Percentiles rank a stretch among this genome's conserved stretches.
Conservation (phyloP, 2,113 vertebrate genomes). For the Zonotrichia leucophrys region DNA sequence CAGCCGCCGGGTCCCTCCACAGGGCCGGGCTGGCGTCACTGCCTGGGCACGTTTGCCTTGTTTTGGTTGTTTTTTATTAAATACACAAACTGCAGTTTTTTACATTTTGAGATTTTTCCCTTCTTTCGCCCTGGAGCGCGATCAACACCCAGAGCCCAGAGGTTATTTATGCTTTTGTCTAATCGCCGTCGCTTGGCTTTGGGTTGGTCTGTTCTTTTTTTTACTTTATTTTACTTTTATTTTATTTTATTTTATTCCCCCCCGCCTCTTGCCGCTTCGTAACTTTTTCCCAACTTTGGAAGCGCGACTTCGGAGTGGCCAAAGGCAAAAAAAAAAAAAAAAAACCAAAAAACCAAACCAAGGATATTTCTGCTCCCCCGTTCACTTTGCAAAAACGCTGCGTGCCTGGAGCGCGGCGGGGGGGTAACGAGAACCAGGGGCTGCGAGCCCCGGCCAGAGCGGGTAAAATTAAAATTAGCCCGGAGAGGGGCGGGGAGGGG, state of each 20-base stretch:
- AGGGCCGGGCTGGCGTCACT: neutral
- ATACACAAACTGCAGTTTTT: neutral
- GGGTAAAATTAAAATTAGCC: constrained; percentile 38
- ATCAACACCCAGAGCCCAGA: neutral
- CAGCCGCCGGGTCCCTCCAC: accelerated
- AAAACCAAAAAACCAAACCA: neutral
- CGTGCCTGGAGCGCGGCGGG: constrained; percentile 10
- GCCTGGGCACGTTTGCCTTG: accelerated
- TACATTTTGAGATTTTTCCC: neutral
- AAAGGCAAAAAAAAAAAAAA: neutral
- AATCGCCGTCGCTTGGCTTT: neutral
- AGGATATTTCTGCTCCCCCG: constrained; percentile 44
- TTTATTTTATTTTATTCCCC: neutral
- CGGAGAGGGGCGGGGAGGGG: neutral
- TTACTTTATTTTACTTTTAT: too few relatives aligned
- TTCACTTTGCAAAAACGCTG: constrained; percentile 32
- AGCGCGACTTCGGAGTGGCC: neutral
- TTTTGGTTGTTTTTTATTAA: neutral
- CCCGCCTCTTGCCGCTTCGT: neutral
- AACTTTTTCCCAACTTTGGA: constrained; percentile 52
- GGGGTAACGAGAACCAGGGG: constrained; percentile 40
- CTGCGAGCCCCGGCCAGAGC: constrained; percentile 21
- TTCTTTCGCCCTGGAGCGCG: neutral
- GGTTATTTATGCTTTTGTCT: neutral
- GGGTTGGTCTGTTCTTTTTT: neutral